Base-by-base conservation (phyloP, 2,113 vertebrate genomes). In the Cyanistes caeruleus region DNA sequence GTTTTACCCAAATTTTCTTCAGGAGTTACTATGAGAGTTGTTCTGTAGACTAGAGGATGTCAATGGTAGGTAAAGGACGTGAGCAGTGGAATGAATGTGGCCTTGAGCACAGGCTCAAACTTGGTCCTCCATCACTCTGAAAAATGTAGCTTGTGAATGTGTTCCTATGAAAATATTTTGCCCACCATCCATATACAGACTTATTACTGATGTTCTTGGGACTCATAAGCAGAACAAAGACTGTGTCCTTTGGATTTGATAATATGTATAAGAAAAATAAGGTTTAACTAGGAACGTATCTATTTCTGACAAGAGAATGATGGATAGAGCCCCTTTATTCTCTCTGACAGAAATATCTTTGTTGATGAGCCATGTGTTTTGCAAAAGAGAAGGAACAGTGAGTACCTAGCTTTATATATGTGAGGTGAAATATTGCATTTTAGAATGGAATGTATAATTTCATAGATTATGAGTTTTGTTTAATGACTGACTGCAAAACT, bases 401-500 rank as follows among this genome's bases (percentile, higher is more conserved):
- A 92, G 55, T 60, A 52, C 80, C 89, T 76, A 65, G 55, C 72
- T 88, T 96, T 93, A 63, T 65, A n/a, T 44, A 76, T 35, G 73
- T 3, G 85, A 72, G 55, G 56, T 90, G 55, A 95, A 96, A 96
- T 95, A 96, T 78, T 95, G 46, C 59, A 90, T 92, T 97, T 84
- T 86, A 22, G 59, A 72, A 44, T 87, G n/a, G 92, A 94, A 94
- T 93, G 10, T 84, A 85, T 94, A 90, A 96, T 94, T 94, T 96
- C 75, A 87, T 74, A 95, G 53, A 88, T 97, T 95, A 95, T 92
- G 49, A 95, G 35, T 96, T 97, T 96, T 87, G 49, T 87, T 85
- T 97, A 96, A 97, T 95, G 84, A 96, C 76, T 94, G 78, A 79
- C 82, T 95, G 82, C 88, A 78, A 90, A 97, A 86, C 48, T 88